Percentiles rank a stretch among this genome's conserved stretches.
Conservation (phyloP, 1,140 invertebrate genomes). For the Trichoplusia ni region DNA sequence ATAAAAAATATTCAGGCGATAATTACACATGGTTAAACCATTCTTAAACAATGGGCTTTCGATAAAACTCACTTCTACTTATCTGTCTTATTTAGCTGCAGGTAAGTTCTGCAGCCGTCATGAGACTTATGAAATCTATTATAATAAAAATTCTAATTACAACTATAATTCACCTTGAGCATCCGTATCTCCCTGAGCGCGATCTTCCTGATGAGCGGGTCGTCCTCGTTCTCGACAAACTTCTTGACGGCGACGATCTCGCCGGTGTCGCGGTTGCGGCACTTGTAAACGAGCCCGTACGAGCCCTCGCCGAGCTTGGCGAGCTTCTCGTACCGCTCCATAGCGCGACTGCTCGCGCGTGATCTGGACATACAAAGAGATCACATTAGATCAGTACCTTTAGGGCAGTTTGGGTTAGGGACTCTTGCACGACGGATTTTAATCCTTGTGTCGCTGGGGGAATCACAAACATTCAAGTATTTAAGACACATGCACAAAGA, state of each 20-base stretch:
- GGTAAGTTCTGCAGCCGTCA: too few relatives aligned
- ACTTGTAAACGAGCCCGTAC: constrained; percentile 99
- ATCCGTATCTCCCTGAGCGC: constrained; percentile 98
- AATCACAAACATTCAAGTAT: too few relatives aligned
- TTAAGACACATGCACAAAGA: too few relatives aligned
- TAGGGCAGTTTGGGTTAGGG: neutral
- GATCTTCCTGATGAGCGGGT: constrained; percentile 98
- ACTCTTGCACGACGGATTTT: too few relatives aligned
- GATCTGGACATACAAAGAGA: constrained; percentile 82
- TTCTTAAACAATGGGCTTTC: too few relatives aligned
- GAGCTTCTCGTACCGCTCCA: constrained; percentile 99
- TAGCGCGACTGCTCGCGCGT: constrained; percentile 91
- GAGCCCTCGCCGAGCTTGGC: constrained; percentile 98
- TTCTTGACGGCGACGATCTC: constrained; percentile 99
- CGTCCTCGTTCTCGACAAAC: constrained; percentile 99
- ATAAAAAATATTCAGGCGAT: too few relatives aligned
- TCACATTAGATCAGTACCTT: too few relatives aligned
- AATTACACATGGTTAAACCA: too few relatives aligned
- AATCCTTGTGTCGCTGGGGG: too few relatives aligned
- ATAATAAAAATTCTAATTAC: neutral
- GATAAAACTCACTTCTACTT: too few relatives aligned
- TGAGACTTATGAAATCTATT: too few relatives aligned
- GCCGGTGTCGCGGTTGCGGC: constrained; percentile 97
- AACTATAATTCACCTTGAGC: constrained; percentile 89
- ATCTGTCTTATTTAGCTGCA: too few relatives aligned